Evolutionary conservation across 2,888 invertebrate genomes (phyloP), one percentile per base, ranked within the genome.

Genomic region (Tridacna gigas): DNA sequence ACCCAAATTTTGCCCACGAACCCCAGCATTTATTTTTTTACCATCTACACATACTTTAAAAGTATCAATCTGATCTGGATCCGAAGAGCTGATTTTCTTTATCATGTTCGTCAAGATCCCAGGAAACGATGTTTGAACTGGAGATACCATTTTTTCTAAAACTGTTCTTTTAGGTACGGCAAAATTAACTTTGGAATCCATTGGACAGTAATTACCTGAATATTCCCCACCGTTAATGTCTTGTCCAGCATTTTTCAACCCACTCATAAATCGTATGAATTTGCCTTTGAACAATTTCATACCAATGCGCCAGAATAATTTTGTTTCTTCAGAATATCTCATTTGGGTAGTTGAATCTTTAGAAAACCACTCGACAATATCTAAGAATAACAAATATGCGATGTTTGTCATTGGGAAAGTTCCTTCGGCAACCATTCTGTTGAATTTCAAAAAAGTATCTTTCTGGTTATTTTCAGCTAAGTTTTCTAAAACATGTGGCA

Each of bases 21-120:
- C 47, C 5, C 73, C n/a, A n/a, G 71, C 25, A 60, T 81, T 81
- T 18, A 81, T 81, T 67, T 77, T 81, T 25, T 81, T 81, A 2
- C 81, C 81, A 67, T 81, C 81, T 26, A 81, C 77, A 56, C 81
- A 81, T 0, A 81, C n/a, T 60, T 74, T 81, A 45, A 22, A 81
- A 7, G 77, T 71, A 28, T 26, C 13, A 3, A 15, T 4, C 20
- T 81, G 73, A 48, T 56, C 61, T 9, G 66, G 22, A 26, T 66
- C 77, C 25, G 9, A 7, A 18, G 9, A 0, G 2, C 12, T 25
- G 3, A 67, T 25, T 12, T 18, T 48, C 4, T 77, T 69, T 60
- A 77, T 69, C 28, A 77, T 37, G 18, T 77, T 48, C 25, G 26
- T 56, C 0, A 77, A 11, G 28, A 77, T 75, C 15, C 75, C 65